Percentiles rank a stretch among this genome's conserved stretches.
phyloP scores from a whole-genome alignment of 2,888 invertebrate genomes.

The Athrips mouffetella region DNA sequence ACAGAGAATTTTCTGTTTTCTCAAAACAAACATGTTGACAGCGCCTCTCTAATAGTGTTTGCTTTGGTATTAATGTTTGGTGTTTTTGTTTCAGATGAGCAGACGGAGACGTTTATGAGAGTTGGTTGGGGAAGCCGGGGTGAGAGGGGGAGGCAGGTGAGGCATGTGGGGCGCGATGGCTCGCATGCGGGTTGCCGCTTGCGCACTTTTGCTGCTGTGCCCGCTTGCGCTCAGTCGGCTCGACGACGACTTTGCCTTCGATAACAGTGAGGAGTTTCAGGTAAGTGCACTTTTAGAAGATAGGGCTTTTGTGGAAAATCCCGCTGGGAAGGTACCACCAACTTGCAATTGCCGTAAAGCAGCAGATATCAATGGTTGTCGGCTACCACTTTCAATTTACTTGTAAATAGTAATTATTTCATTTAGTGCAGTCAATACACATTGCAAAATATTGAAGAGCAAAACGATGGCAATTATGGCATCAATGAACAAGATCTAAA shows the following conservation, averaged over 20 bases:
- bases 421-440: too few relatives aligned
- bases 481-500: background rate
- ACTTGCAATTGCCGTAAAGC: too few relatives aligned
- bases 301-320: too few relatives aligned
- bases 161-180: constrained; percentile 43
- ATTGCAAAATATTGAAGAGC: too few relatives aligned
- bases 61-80: background rate
- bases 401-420: too few relatives aligned
- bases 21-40: constrained; percentile 13
- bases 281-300: too few relatives aligned
- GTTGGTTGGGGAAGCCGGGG: constrained; percentile 19
- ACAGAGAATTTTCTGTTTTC: constrained; percentile 3
- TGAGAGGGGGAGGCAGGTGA: constrained; percentile 23
- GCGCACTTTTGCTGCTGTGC: constrained; percentile 60
- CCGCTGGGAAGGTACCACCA: too few relatives aligned
- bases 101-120: constrained; percentile 64
- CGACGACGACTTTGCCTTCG: constrained; percentile 75
- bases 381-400: too few relatives aligned
- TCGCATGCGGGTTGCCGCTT: constrained; percentile 52
- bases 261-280: constrained; percentile 71
- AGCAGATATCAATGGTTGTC: too few relatives aligned
- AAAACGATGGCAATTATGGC: background rate
- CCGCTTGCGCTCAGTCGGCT: constrained; percentile 64
- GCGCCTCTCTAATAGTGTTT: constrained; percentile 14
- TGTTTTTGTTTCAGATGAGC: constrained; percentile 43